Base-by-base conservation (phyloP, 2,888 invertebrate species). In the Anoplius nigerrimus region DNA sequence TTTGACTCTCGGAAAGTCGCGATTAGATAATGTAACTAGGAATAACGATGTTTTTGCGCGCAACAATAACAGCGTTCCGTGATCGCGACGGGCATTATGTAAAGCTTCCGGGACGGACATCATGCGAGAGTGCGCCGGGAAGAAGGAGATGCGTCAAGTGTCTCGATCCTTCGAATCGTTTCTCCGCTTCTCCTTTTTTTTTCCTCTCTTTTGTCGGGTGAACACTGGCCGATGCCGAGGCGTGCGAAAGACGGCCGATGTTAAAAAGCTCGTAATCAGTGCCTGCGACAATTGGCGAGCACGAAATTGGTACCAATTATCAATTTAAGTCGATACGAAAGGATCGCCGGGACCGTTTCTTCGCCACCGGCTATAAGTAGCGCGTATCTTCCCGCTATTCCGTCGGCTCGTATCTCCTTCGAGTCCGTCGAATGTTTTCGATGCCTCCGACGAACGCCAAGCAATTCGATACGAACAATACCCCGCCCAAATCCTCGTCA, bases 291-390 rank as follows among this genome's bases (percentile, higher is more conserved):
- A 81, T 77, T 76, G 80, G 69, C 66, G 71, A 56, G 72, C 79
- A 80, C 72, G 62, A 58, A 79, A 79, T 80, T 80, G 77, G 56
- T 69, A 74, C 77, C 77, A 77, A 80, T 80, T 75, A 74, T 80
- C 80, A 80, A 77, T 80, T 77, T 64, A 71, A 68, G 65, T 72
- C 71, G 71, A 65, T 68, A 74, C 70, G 69, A 75, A 75, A 72
- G 74, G 67, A 72, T 66, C 70, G 55, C 59, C 60, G 62, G 64
- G 71, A 72, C 66, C 68, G 68, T 76, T 75, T 66, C 67, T 66
- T 65, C 62, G 64, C 67, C 45, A 67, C 73, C 67, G 60, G 70
- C 65, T 71, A 66, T 74, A 61, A 66, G 70, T 34, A 34, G 34
- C 34, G 34, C 8, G 34, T 34, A 34, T 34, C 34, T 34, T 6